Conservation (phyloP, 2,888 invertebrate species). For the Trissolcus japonicus region DNA sequence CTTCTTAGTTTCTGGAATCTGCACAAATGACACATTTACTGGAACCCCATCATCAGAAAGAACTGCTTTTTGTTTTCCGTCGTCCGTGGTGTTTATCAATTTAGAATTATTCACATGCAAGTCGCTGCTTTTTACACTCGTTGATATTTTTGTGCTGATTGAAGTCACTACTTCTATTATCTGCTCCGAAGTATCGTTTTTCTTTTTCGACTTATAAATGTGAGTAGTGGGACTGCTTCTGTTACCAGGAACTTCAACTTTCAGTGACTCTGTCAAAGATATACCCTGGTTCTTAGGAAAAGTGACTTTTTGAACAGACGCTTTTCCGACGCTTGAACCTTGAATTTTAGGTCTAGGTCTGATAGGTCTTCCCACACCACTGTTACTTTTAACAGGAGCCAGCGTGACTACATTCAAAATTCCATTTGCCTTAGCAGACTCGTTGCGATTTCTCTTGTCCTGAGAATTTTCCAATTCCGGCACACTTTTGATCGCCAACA, state of each 20-base stretch:
- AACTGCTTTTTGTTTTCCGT: constrained; percentile 14
- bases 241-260: neutral
- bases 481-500: neutral
- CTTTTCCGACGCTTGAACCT: constrained; percentile 65
- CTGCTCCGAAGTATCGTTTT: constrained; percentile 63
- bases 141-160: constrained; percentile 73
- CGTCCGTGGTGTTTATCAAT: constrained; percentile 26
- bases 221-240: neutral
- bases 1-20: constrained; percentile 14
- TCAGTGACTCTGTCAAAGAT: neutral
- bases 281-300: neutral
- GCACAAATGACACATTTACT: constrained; percentile 17
- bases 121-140: constrained; percentile 65
- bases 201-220: constrained; percentile 38
- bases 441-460: constrained; percentile 68
- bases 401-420: constrained; percentile 79
- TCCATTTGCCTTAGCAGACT: constrained; percentile 69
- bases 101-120: constrained; percentile 65
- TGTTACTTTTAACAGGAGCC: constrained; percentile 87
- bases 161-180: constrained; percentile 75
- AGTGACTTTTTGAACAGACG: neutral
- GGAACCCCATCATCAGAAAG: constrained; percentile 36
- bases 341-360: constrained; percentile 79
- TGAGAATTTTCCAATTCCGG: constrained; percentile 31
- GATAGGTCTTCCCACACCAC: constrained; percentile 83